Base-by-base conservation (phyloP, 2,888 invertebrate species). In the Pachliopta kotzebuea region DNA sequence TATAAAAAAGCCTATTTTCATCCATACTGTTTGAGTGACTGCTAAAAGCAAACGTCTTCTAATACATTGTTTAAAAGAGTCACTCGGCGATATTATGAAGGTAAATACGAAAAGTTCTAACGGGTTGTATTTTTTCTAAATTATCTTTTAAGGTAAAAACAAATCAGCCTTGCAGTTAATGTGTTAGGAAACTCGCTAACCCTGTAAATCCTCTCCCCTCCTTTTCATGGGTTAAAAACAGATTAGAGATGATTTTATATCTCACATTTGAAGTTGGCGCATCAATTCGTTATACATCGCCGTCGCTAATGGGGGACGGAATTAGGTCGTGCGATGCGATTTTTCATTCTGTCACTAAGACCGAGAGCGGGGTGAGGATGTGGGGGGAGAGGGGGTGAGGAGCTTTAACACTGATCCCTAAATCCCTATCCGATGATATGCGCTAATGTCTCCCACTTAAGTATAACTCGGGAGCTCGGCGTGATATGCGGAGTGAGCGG, bases 331-430 rank as follows among this genome's bases (percentile, higher is more conserved):
- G 67, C 65, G 64, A 63, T 72, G 78, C 78, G 77, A 85, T 85
- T 83, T 84, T 84, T 85, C 85, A 85, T 83, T 70, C 80, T 84
- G 84, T 83, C 84, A 77, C 74, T 53, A 37, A 37, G 37, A 37
- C 37, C 37, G 37, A 37, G 14, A 11, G 37, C 1, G 37, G 3
- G 37, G 14, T 11, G 11, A 4, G 11, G 52, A 3, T 11, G 14
- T 37, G 11, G 37, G 37, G 52, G 26, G n/a, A 49, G 70, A 61
- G 62, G 59, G 61, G 31, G 57, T n/a, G 56, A 65, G 68, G 70
- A 69, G 75, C 70, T 73, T 74, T 52, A 50, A 23, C 56, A 60
- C 61, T 42, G 53, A 59, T 24, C 49, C 56, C 23, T 50, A 67
- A 56, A 63, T 62, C 57, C 56, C 26, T 21, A 54, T 55, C 21